These are phyloP conservation scores for Cyaniris semiargus DNA, from an alignment of 2,888 invertebrate species.

Conservation along the genomic window DNA sequence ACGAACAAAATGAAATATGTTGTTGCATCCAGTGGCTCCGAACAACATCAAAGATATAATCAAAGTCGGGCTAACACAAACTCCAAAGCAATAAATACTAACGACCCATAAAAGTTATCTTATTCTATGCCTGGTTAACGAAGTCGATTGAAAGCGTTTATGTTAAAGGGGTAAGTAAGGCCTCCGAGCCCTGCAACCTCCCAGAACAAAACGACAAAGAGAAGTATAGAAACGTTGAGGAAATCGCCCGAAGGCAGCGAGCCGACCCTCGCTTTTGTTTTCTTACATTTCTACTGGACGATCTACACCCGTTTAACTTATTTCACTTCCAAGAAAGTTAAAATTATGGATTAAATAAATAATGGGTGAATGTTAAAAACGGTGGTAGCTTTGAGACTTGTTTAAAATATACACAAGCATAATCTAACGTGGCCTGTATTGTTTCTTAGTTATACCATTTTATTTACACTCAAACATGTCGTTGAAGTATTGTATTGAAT, in stretches of 20 bases:
- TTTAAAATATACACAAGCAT: not conserved
- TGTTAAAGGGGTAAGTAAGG: conserved; percentile 54
- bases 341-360: not conserved
- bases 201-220: conserved; percentile 65
- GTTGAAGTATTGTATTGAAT: no score
- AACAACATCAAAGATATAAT: not conserved
- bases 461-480: no score
- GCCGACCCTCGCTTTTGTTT: conserved; percentile 69
- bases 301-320: conserved; percentile 47
- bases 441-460: no score
- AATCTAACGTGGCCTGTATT: no score
- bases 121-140: conserved; percentile 68
- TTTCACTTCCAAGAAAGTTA: conserved; percentile 52
- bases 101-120: conserved; percentile 40
- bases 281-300: conserved; percentile 53
- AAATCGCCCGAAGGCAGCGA: conserved; percentile 68
- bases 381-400: not conserved
- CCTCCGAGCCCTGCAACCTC: conserved; percentile 63
- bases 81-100: conserved; percentile 26
- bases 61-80: not conserved
- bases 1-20: not conserved
- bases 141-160: conserved; percentile 29
- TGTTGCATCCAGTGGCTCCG: not conserved
- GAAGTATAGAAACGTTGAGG: conserved; percentile 65
- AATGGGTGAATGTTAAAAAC: not conserved